Percentiles rank a stretch among this genome's conserved stretches.
Evolutionary conservation across 2,888 invertebrate species (phyloP).

Genomic region (Lasioglossum zephyrum): DNA sequence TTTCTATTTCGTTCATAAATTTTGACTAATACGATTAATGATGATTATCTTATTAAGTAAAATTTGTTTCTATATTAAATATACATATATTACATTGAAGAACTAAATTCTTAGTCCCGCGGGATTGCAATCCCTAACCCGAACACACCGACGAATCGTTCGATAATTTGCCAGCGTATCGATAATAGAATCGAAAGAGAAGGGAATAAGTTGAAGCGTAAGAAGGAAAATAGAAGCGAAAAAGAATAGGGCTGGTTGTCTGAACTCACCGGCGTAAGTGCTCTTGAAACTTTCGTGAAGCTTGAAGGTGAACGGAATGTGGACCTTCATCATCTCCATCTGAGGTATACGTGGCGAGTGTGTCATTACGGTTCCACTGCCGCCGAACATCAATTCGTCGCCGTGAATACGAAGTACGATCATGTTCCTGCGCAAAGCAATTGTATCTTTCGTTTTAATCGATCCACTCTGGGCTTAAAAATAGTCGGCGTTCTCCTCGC

Average conservation of each 20-base stretch:
- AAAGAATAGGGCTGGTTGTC: constrained; percentile 14
- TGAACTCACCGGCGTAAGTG: constrained; percentile 88
- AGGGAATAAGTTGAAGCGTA: not conserved
- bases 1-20: too few relatives aligned
- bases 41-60: too few relatives aligned
- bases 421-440: constrained; percentile 88
- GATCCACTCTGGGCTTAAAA: not conserved
- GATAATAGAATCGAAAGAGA: not conserved
- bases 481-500: not conserved
- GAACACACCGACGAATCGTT: not conserved
- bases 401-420: constrained; percentile 90
- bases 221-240: not conserved
- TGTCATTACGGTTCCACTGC: constrained; percentile 85
- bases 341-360: constrained; percentile 89
- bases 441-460: constrained; percentile 28
- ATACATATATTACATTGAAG: too few relatives aligned
- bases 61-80: too few relatives aligned
- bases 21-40: too few relatives aligned
- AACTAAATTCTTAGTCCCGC: too few relatives aligned
- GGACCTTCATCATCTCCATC: constrained; percentile 93
- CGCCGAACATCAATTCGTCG: constrained; percentile 88
- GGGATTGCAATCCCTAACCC: too few relatives aligned
- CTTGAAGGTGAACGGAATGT: constrained; percentile 93
- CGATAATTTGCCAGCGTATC: not conserved
- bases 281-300: constrained; percentile 89